phyloP scores from a whole-genome alignment of 2,888 invertebrate genomes.

The Chirona hameri region DNA sequence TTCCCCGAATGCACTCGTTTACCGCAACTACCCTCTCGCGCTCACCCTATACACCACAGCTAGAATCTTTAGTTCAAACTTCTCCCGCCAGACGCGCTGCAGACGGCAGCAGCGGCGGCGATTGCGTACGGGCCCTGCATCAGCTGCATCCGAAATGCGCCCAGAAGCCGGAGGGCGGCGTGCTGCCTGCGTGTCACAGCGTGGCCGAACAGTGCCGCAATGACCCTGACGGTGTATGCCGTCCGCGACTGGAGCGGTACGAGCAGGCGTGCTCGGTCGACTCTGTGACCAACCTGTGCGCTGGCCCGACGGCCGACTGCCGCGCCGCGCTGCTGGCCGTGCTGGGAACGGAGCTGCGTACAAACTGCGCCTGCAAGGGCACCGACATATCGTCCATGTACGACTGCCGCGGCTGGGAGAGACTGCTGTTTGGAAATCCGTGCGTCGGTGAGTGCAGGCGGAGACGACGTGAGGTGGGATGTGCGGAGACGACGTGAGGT shows the following conservation, averaged over 20 bases:
- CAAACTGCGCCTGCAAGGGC: slow-evolving; percentile 76
- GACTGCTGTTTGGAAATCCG: slow-evolving; percentile 84
- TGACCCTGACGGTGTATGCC: slow-evolving; percentile 46
- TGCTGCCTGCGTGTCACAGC: slow-evolving; percentile 69
- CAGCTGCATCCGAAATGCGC: slow-evolving; percentile 85
- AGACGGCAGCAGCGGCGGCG: slow-evolving; percentile 55
- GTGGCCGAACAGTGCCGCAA: slow-evolving; percentile 54
- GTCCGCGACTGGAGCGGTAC: slow-evolving; percentile 76
- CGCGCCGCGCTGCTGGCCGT: slow-evolving; percentile 80
- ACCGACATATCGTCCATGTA: slow-evolving; percentile 62
- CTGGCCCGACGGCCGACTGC: slow-evolving; percentile 77
- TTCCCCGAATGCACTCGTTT: no score
- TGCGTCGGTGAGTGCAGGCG: slow-evolving; percentile 72
- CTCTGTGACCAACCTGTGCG: slow-evolving; percentile 82
- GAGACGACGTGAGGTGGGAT: no score
- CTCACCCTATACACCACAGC: no score
- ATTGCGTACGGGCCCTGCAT: slow-evolving; percentile 83
- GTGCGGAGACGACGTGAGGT: no score
- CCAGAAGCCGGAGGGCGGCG: slow-evolving; percentile 68
- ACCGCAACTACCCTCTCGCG: no score
- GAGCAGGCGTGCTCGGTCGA: slow-evolving; percentile 90
- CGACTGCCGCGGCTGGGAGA: slow-evolving; percentile 85
- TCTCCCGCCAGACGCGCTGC: background rate
- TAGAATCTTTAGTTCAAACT: background rate
- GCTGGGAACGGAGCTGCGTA: slow-evolving; percentile 80